Conservation (phyloP, 1,140 invertebrate species). For the Euura saliciscinereae region DNA sequence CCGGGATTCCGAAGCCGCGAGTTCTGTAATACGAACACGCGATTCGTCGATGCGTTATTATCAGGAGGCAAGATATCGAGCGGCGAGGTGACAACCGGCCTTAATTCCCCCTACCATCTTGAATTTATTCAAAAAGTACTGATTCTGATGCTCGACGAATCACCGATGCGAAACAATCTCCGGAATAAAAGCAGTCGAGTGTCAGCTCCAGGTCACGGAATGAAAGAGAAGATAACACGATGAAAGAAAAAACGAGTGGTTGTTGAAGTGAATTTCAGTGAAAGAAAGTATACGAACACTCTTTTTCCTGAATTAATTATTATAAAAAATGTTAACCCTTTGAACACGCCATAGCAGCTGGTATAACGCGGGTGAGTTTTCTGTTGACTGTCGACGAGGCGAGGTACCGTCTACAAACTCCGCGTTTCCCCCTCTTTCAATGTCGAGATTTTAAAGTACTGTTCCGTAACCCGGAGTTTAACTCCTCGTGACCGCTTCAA, state of each 20-base stretch:
- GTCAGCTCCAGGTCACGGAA: no score
- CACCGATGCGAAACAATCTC: no score
- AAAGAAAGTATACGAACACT: neutral
- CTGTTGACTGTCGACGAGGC: neutral
- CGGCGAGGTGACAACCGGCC: neutral
- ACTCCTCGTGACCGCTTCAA: conserved; percentile 5
- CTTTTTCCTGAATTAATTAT: neutral
- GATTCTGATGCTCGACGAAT: no score
- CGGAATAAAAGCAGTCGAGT: no score
- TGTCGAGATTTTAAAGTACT: neutral
- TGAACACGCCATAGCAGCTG: neutral
- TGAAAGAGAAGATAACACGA: no score
- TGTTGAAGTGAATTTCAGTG: no score
- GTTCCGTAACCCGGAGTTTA: neutral
- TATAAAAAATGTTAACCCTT: neutral
- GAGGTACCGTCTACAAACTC: neutral
- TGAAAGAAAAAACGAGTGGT: no score
- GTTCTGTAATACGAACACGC: neutral
- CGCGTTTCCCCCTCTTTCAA: neutral
- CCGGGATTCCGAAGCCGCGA: neutral
- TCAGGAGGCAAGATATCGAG: neutral
- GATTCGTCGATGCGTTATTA: neutral
- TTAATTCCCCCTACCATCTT: no score
- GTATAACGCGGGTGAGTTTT: neutral
- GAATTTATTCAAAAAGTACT: no score